Conservation (phyloP, 2,797 vertebrate species). For the Sylvia borin region DNA sequence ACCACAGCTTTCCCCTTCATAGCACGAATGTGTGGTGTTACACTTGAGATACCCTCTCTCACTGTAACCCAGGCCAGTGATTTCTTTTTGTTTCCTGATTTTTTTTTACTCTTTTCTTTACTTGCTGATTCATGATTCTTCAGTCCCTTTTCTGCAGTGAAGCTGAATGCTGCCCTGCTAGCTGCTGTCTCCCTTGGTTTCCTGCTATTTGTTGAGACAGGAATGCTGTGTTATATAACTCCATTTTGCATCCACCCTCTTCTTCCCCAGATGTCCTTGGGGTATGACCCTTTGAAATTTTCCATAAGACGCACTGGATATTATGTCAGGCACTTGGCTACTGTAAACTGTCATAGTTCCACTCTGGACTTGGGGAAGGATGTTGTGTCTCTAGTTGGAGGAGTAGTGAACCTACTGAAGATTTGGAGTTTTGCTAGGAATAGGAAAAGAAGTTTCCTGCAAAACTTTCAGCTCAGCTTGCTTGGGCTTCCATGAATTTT, state of each 20-base stretch:
- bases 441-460: background rate
- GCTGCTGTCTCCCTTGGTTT: slow-evolving; percentile 25
- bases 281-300: slow-evolving; percentile 5
- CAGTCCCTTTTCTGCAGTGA: slow-evolving; percentile 43
- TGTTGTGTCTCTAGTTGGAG: background rate
- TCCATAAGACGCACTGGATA: background rate
- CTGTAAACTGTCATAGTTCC: background rate
- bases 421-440: background rate
- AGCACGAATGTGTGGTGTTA: slow-evolving; percentile 27
- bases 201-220: slow-evolving; percentile 34
- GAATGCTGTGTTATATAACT: slow-evolving; percentile 22
- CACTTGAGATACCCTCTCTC: slow-evolving; percentile 46
- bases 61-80: slow-evolving; percentile 23
- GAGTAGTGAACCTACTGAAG: background rate
- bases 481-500: background rate
- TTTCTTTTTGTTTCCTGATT: slow-evolving; percentile 37
- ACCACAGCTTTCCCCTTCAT: slow-evolving; percentile 39
- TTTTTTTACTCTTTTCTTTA: slow-evolving; percentile 28
- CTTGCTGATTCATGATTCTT: slow-evolving; percentile 38
- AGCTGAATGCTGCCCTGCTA: slow-evolving; percentile 42
- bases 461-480: background rate
- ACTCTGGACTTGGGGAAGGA: background rate
- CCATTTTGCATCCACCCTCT: slow-evolving; percentile 15
- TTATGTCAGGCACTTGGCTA: background rate
- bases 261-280: slow-evolving; percentile 6